These are phyloP conservation scores for Spondyliosoma cantharus DNA, from an alignment of 2,797 vertebrate genomes.

Conservation along the genomic window DNA sequence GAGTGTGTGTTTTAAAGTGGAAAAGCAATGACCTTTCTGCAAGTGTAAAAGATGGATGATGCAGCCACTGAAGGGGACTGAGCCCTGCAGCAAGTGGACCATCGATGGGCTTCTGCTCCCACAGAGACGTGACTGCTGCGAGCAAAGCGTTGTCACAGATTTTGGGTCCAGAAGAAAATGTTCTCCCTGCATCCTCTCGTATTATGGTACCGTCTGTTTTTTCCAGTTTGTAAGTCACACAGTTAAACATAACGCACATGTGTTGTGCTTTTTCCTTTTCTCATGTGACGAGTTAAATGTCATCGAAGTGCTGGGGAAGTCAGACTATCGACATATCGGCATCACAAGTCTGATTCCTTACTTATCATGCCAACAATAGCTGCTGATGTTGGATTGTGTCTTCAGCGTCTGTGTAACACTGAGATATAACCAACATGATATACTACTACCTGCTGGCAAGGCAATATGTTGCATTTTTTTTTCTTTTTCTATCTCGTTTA, in stretches of 20 bases:
- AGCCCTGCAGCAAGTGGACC: constrained; percentile 56
- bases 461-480: constrained; percentile 48
- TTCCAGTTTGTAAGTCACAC: constrained; percentile 25
- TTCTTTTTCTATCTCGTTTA: constrained; percentile 37
- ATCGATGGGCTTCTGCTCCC: constrained; percentile 29
- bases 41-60: constrained; percentile 29
- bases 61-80: constrained; percentile 35
- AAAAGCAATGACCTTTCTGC: constrained; percentile 39
- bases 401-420: constrained; percentile 47
- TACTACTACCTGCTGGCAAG: constrained; percentile 62
- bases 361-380: constrained; percentile 52
- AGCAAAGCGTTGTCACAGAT: constrained; percentile 39
- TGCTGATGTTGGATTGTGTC: constrained; percentile 60
- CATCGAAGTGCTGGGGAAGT: constrained; percentile 54
- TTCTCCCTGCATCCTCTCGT: constrained; percentile 4
- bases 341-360: constrained; percentile 49
- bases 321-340: constrained; percentile 47
- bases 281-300: constrained; percentile 34
- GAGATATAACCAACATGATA: constrained; percentile 55
- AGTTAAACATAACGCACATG: constrained; percentile 44
- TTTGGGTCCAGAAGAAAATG: constrained; percentile 30
- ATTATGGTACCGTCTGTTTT: constrained; percentile 42
- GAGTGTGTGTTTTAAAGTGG: constrained; percentile 38
- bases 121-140: constrained; percentile 34
- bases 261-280: constrained; percentile 37